phyloP scores from a whole-genome alignment of 1,140 invertebrate genomes.

The Drosophila burlai region DNA sequence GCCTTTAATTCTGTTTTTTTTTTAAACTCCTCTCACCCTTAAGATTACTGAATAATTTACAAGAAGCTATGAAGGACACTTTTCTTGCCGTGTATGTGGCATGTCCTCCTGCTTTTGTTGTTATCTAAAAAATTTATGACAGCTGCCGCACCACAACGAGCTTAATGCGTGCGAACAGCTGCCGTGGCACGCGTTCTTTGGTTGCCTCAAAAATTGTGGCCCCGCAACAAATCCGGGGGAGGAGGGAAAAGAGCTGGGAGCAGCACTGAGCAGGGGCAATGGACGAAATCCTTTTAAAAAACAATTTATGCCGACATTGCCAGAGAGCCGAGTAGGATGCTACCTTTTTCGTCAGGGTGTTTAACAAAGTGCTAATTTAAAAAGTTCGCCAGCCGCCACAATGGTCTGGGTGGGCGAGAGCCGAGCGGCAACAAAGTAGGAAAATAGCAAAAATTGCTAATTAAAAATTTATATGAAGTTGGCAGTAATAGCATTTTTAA shows the following conservation, averaged over 20 bases:
- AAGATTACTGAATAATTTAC: not conserved
- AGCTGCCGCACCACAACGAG: conserved; percentile 53
- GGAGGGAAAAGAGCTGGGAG: not conserved
- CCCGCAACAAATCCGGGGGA: not conserved
- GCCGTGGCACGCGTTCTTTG: conserved; percentile 65
- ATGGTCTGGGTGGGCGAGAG: conserved; percentile 13
- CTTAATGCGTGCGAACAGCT: conserved; percentile 78
- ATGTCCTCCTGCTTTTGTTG: conserved; percentile 24
- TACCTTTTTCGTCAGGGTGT: conserved; percentile 81
- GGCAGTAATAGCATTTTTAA: conserved; percentile 84
- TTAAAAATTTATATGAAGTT: conserved; percentile 85
- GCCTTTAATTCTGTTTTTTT: too few relatives aligned
- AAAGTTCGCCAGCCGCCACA: conserved; percentile 69
- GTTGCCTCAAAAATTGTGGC: conserved; percentile 22
- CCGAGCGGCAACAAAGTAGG: conserved; percentile 72
- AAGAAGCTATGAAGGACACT: not conserved
- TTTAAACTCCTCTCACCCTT: not conserved
- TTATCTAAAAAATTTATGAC: conserved; percentile 74
- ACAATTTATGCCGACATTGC: conserved; percentile 78
- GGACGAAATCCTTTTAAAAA: conserved; percentile 83
- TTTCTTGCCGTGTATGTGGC: conserved; percentile 23
- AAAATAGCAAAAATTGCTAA: conserved; percentile 85
- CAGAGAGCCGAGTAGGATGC: conserved; percentile 32
- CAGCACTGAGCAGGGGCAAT: conserved; percentile 34
- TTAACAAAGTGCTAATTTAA: conserved; percentile 85